Conservation (phyloP, 2,113 vertebrate species). For the Machaerirhynchus nigripectus region DNA sequence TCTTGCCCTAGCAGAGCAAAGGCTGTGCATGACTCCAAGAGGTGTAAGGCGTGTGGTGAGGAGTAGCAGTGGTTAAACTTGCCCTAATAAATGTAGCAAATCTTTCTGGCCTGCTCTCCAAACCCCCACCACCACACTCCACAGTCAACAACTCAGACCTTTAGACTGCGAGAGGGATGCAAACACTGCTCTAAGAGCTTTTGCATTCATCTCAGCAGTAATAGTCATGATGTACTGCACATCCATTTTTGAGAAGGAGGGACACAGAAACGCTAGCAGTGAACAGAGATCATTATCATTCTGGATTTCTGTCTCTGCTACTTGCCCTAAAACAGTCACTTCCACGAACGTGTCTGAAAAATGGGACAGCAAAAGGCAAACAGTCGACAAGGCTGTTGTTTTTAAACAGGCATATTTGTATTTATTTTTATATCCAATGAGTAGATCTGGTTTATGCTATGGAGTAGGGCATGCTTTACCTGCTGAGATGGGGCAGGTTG, state of each 20-base stretch:
- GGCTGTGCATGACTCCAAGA: background rate
- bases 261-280: accelerated
- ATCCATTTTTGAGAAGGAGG: background rate
- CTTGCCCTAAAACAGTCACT: background rate
- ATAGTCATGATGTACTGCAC: background rate
- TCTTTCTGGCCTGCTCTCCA: background rate
- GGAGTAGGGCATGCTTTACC: background rate
- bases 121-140: background rate
- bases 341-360: background rate
- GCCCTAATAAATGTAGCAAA: background rate
- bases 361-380: background rate
- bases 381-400: background rate
- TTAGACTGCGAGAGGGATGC: background rate
- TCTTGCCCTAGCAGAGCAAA: background rate
- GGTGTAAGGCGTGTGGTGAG: background rate
- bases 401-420: background rate
- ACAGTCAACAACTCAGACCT: background rate
- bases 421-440: background rate
- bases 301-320: background rate
- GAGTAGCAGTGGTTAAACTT: background rate
- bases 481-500: background rate
- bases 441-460: background rate
- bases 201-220: background rate
- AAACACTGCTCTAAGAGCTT: background rate
- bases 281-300: background rate